Evolutionary conservation across 2,797 vertebrate genomes (phyloP).

Genomic region (Apogon hyalosoma): DNA sequence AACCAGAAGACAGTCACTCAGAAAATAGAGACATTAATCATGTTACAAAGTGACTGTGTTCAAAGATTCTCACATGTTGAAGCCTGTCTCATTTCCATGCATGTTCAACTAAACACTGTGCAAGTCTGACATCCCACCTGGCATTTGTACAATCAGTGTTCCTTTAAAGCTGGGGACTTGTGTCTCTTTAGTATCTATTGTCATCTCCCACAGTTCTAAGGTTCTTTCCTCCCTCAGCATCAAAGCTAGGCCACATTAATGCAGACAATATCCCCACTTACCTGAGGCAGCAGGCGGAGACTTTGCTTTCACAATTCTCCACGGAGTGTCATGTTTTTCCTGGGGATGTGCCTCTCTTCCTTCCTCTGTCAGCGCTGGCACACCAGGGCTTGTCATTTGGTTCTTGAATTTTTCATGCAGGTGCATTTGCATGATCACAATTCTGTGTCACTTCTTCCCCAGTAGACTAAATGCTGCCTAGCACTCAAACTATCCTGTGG

Average conservation of each 20-base stretch:
- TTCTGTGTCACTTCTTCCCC: constrained; percentile 65
- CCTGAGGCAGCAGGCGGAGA: constrained; percentile 84
- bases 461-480: constrained; percentile 62
- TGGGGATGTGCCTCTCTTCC: constrained; percentile 68
- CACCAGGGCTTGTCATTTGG: constrained; percentile 77
- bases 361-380: constrained; percentile 72
- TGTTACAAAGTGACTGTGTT: constrained; percentile 62
- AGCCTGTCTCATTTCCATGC: constrained; percentile 70
- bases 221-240: constrained; percentile 72
- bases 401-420: constrained; percentile 82
- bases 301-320: constrained; percentile 76
- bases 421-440: constrained; percentile 81
- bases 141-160: constrained; percentile 77
- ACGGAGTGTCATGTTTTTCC: constrained; percentile 71
- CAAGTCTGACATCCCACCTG: constrained; percentile 74
- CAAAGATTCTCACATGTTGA: constrained; percentile 67
- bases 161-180: constrained; percentile 78
- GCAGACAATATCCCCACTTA: constrained; percentile 80
- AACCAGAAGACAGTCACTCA: constrained; percentile 29
- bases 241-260: constrained; percentile 80
- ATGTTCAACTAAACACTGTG: constrained; percentile 73
- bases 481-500: constrained; percentile 58
- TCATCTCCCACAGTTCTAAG: constrained; percentile 67
- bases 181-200: constrained; percentile 79
- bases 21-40: constrained; percentile 66